These are phyloP conservation scores for Dryobates pubescens DNA, from an alignment of 2,797 vertebrate genomes.

Conservation along the genomic window DNA sequence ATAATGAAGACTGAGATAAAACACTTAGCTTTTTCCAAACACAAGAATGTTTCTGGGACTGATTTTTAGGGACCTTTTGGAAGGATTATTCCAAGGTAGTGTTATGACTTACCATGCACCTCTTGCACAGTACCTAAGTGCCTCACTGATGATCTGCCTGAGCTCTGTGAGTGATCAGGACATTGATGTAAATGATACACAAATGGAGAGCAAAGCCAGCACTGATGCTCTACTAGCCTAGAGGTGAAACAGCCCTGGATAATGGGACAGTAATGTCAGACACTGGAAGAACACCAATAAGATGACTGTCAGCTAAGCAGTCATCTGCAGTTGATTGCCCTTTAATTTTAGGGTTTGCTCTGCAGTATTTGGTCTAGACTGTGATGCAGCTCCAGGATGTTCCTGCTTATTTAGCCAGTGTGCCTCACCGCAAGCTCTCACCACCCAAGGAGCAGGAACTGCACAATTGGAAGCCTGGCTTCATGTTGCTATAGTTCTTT, in stretches of 20 bases:
- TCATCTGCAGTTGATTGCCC: not conserved
- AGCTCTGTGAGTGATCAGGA: not conserved
- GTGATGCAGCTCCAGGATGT: not conserved
- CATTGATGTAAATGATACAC: not conserved
- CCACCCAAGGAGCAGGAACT: not conserved
- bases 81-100: not conserved
- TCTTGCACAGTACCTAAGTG: not conserved
- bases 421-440: not conserved
- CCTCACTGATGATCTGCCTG: not conserved
- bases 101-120: not conserved
- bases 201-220: not conserved
- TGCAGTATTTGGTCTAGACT: not conserved
- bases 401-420: not conserved
- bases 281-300: not conserved
- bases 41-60: not conserved
- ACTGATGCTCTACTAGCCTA: not conserved
- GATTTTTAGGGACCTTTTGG: not conserved
- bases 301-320: constrained; percentile 9
- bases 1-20: not conserved
- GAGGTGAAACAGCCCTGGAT: not conserved
- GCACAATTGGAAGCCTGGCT: not conserved
- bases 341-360: constrained; percentile 14
- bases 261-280: not conserved
- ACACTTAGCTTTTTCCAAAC: not conserved
- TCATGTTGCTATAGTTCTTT: not conserved